Evolutionary conservation across 30 jellyfish, hydroid and myxozoan genomes (phyloP).

Genomic region (Cassiopea xamachana): DNA sequence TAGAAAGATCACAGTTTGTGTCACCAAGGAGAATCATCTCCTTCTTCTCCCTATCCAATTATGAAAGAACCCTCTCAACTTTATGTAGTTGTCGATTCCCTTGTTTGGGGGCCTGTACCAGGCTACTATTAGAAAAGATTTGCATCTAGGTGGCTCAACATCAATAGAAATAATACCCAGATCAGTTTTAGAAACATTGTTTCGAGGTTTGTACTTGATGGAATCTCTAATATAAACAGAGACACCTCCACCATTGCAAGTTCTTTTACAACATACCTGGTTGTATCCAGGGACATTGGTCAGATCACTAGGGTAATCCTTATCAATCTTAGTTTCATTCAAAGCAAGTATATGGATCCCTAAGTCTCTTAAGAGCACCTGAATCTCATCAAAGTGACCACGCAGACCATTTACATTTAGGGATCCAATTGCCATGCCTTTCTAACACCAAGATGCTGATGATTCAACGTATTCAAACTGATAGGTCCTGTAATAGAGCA

Average conservation of each 20-base stretch:
- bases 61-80: conserved; percentile 28
- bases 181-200: conserved; percentile 9
- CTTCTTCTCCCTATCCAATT: conserved; percentile 16
- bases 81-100: not conserved
- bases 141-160: conserved; percentile 10
- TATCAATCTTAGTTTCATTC: conserved; percentile 56
- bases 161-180: conserved; percentile 25
- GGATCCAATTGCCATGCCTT: conserved; percentile 41
- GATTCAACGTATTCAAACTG: not conserved
- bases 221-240: conserved; percentile 40
- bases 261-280: conserved; percentile 22
- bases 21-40: conserved; percentile 32
- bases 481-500: not conserved
- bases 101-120: conserved; percentile 26
- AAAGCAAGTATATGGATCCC: conserved; percentile 55
- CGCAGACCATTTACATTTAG: conserved; percentile 37
- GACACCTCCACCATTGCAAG: conserved; percentile 58
- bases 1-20: conserved; percentile 33
- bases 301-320: conserved; percentile 14
- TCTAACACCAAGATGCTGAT: conserved; percentile 42
- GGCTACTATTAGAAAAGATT: conserved; percentile 36
- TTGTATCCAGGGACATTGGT: conserved; percentile 1
- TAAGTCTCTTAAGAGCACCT: conserved; percentile 7
- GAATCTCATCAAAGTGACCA: conserved; percentile 17
- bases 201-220: conserved; percentile 13